Conservation (phyloP, 2,797 vertebrate genomes). For the Poeciliopsis paucimaculata region DNA sequence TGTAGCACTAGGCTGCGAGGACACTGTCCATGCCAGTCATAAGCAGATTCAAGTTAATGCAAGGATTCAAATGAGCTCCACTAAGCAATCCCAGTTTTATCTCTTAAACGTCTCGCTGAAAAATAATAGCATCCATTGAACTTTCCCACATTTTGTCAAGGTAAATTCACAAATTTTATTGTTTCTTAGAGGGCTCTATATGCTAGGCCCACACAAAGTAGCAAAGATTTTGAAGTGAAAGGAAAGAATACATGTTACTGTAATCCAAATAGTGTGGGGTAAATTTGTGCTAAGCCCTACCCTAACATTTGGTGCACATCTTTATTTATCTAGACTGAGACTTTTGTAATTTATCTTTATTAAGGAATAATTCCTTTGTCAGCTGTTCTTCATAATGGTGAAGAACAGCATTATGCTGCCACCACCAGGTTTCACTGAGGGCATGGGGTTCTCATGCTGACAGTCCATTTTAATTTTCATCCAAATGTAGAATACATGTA, state of each 20-base stretch:
- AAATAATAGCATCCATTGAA: not conserved
- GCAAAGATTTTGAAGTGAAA: not conserved
- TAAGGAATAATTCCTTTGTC: not conserved
- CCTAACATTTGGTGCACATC: not conserved
- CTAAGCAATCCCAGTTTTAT: conserved; percentile 87
- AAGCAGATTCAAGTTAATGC: conserved; percentile 83
- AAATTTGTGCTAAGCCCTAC: not conserved
- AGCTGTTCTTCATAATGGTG: not conserved
- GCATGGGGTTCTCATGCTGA: not conserved
- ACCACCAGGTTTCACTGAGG: not conserved
- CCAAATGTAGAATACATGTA: not conserved
- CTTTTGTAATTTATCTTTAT: not conserved
- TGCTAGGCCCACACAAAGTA: not conserved
- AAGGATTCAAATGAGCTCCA: conserved; percentile 86
- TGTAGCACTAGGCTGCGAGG: conserved; percentile 82
- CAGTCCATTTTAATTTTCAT: not conserved
- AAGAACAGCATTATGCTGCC: not conserved
- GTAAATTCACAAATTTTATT: not conserved
- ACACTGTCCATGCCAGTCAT: conserved; percentile 86
- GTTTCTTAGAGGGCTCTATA: not conserved
- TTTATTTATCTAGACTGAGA: not conserved
- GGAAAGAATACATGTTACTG: not conserved
- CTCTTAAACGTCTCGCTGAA: conserved; percentile 51
- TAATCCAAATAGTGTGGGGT: not conserved
- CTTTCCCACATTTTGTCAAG: not conserved